Percentiles rank a stretch among this genome's conserved stretches.
Evolutionary conservation across 2,888 invertebrate species (phyloP).

Genomic region (Holacanthella duospinosa): DNA sequence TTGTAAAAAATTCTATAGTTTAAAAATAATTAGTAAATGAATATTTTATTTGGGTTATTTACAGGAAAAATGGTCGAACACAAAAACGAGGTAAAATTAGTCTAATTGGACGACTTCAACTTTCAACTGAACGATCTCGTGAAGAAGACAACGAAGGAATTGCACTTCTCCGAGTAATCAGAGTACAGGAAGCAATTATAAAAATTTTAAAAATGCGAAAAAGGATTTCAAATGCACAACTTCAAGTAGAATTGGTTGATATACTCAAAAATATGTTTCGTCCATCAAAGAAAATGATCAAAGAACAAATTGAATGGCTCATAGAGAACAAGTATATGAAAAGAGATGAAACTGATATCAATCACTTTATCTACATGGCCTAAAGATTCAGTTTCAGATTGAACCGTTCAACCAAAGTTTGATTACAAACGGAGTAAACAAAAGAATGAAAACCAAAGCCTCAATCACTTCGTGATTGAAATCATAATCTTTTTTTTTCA

Average conservation of each 20-base stretch:
- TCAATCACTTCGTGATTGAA: too few species aligned
- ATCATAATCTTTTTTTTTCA: too few species aligned
- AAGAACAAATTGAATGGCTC: conserved; percentile 98
- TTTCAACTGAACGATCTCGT: conserved; percentile 88
- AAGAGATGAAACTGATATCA: conserved; percentile 92
- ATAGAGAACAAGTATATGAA: conserved; percentile 98
- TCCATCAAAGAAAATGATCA: conserved; percentile 98
- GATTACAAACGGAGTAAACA: too few species aligned
- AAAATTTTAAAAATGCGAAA: conserved; percentile 99
- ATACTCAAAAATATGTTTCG: conserved; percentile 98
- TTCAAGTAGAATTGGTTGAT: conserved; percentile 95
- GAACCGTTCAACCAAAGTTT: not conserved
- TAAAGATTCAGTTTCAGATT: conserved; percentile 48
- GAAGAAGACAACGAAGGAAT: conserved; percentile 98
- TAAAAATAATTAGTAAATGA: too few species aligned
- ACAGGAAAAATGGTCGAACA: conserved; percentile 82
- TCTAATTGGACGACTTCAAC: conserved; percentile 85
- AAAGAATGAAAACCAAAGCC: too few species aligned
- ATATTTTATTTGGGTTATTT: too few species aligned
- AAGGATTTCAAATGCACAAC: conserved; percentile 78
- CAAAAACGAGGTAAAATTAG: conserved; percentile 93
- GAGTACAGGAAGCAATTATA: conserved; percentile 91
- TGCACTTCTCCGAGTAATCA: conserved; percentile 84
- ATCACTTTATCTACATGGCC: conserved; percentile 96
- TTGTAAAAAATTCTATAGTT: not conserved